phyloP scores from a whole-genome alignment of 2,113 vertebrate genomes.

The Paratilapia polleni region DNA sequence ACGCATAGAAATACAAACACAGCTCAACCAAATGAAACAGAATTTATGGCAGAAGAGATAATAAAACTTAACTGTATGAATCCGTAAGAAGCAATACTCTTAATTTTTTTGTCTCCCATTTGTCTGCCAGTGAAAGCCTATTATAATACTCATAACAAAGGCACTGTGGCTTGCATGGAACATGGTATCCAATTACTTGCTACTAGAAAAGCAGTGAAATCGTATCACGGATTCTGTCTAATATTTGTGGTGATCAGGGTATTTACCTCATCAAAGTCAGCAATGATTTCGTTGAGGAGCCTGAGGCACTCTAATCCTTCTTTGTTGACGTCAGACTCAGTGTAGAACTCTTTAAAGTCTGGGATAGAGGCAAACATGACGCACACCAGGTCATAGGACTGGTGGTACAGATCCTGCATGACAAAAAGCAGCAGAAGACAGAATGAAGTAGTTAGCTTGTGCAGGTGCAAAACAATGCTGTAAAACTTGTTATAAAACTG shows the following conservation, averaged over 20 bases:
- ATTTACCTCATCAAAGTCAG: slow-evolving; percentile 96
- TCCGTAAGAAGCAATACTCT: not conserved
- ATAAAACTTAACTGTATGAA: not conserved
- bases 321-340: slow-evolving; percentile 98
- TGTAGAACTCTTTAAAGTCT: slow-evolving; percentile 99
- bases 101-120: not conserved
- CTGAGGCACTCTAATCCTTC: slow-evolving; percentile 96
- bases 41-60: not conserved
- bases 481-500: not conserved
- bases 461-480: not conserved
- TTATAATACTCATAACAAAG: not conserved
- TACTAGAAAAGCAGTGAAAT: not conserved
- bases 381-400: slow-evolving; percentile 96
- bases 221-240: not conserved
- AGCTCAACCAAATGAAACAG: not conserved
- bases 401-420: slow-evolving; percentile 93
- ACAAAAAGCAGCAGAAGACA: slow-evolving; percentile 9
- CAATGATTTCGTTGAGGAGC: slow-evolving; percentile 96
- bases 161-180: not conserved
- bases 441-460: slow-evolving; percentile 10
- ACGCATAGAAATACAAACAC: slow-evolving; percentile 22
- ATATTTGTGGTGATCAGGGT: not conserved
- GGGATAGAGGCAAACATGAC: slow-evolving; percentile 99
- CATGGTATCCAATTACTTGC: not conserved
- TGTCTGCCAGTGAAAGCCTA: not conserved